A percentile compares a stretch with the other conserved stretches of the same genome.
These are phyloP conservation scores for Taxidea taxus DNA, from an alignment of 2,113 vertebrate genomes.

Conservation along the genomic window DNA sequence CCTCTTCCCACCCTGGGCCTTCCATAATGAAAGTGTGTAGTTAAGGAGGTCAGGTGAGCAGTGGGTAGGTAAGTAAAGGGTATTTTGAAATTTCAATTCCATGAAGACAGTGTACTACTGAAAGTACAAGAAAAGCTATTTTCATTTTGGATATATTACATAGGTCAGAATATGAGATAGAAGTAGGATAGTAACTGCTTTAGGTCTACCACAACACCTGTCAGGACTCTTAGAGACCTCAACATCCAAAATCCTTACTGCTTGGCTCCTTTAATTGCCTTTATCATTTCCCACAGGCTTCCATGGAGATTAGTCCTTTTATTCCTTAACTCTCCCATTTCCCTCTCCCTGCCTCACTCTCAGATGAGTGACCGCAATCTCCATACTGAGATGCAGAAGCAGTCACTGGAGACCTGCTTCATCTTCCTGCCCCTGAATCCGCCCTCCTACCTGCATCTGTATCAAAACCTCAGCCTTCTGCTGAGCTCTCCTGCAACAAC, in stretches of 20 bases:
- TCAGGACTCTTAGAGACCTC: neutral
- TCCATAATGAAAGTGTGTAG: neutral
- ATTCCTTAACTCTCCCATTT: neutral
- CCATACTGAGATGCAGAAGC: neutral
- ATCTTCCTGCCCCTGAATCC: neutral
- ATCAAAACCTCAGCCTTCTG: neutral
- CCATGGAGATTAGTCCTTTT: neutral
- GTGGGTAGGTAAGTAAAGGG: rapidly evolving
- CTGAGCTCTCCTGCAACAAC: neutral
- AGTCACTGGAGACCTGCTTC: neutral
- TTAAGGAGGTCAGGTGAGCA: neutral
- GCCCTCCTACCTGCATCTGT: neutral
- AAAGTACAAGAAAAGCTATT: neutral
- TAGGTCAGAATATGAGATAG: neutral
- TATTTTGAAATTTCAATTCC: neutral
- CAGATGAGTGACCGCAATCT: neutral
- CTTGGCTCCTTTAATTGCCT: neutral
- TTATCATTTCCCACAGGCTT: neutral
- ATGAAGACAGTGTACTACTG: neutral
- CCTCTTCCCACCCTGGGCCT: neutral
- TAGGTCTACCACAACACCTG: neutral
- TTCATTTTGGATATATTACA: neutral
- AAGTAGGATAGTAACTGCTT: neutral
- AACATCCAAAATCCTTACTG: neutral
- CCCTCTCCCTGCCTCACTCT: neutral